Base-by-base conservation (phyloP, 2,113 vertebrate genomes). In the Cheirogaleus medius region DNA sequence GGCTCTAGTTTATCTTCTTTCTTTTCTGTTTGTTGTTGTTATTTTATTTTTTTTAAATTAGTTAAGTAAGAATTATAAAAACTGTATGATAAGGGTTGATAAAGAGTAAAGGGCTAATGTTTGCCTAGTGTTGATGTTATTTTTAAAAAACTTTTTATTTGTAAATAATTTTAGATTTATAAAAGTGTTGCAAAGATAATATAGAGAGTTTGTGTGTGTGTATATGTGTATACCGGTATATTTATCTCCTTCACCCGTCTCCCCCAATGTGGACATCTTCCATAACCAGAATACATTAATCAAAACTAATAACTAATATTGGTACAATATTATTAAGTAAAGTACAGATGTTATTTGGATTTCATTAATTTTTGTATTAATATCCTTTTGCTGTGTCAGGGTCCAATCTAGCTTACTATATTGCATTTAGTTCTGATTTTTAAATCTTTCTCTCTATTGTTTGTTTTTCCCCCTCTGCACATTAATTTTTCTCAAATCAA, bases 21-120 rank as follows among this genome's bases (percentile, higher is more conserved):
- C n/a, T 32, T 81, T 42, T 60, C n/a, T 11, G 10, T 80, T 60
- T 60, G 3, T 73, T 64, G 20, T 54, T 83, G 20, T 23, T 73
- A 1, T 29, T 23, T n/a, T n/a, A n/a, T n/a, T n/a, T n/a, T n/a
- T n/a, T n/a, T n/a, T n/a, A 95, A 90, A 91, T 90, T 87, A 80
- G 89, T 95, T 97, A 89, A 93, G 66, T 85, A 81, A 96, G 52
- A 95, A 96, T 84, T 93, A 93, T n/a, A 97, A 92, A 97, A 95
- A 73, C 63, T 63, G 47, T 39, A 85, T 42, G 52, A 18, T 71
- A 95, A 87, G 69, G 47, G 68, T 23, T 85, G 91, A 96, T 91
- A 83, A 73, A 87, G 93, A 91, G 91, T 39, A 85, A 93, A 89
- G 29, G 27, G 44, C 87, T 97, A 91, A 73, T n/a, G 54, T 77